Base-by-base conservation (phyloP, 2,113 vertebrate genomes). In the Sclerurus mexicanus region DNA sequence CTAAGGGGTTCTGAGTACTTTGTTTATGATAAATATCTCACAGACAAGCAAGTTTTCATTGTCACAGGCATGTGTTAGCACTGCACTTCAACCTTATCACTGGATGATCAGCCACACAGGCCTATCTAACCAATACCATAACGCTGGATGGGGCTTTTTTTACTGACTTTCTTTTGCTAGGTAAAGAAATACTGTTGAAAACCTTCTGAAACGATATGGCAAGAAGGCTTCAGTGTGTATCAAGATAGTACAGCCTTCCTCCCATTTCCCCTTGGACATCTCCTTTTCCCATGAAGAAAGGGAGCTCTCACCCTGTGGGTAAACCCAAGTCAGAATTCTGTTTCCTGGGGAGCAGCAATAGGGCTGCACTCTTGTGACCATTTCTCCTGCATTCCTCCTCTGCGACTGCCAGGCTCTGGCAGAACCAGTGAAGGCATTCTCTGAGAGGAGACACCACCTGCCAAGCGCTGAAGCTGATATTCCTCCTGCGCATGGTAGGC, bases 61-160 rank as follows among this genome's bases (percentile, higher is more conserved):
- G 64, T n/a, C 56, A 73, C 2, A 4, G 23, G 33, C 24, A 25
- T 1, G 0, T 33, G 28, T 39, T 9, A 4, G 24, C 0, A 0
- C 46, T 20, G 13, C 27, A 67, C 22, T 55, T 69, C 62, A 39
- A 39, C 28, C 21, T 52, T 5, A 0, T 35, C 50, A 13, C 49
- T 28, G 53, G 33, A 35, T 40, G 47, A 5, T 15, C 6, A 1
- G 53, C 53, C 72, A 44, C 53, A n/a, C n/a, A 27, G 28, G 67
- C 4, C 4, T 60, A 40, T 16, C 19, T 40, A 72, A 39, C 28
- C 58, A 60, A 39, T 0, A 2, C 6, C 4, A 1, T n/a, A 66
- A 82, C 0, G 0, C n/a, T 14, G 31, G 52, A 63, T 10, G 3
- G 12, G 24, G 9, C 5, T 55, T 60, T 71, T 71, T 39, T 33